Evolutionary conservation across 1,140 invertebrate species (phyloP), one percentile per base, ranked within the genome.

Genomic region (Diabrotica virgifera): DNA sequence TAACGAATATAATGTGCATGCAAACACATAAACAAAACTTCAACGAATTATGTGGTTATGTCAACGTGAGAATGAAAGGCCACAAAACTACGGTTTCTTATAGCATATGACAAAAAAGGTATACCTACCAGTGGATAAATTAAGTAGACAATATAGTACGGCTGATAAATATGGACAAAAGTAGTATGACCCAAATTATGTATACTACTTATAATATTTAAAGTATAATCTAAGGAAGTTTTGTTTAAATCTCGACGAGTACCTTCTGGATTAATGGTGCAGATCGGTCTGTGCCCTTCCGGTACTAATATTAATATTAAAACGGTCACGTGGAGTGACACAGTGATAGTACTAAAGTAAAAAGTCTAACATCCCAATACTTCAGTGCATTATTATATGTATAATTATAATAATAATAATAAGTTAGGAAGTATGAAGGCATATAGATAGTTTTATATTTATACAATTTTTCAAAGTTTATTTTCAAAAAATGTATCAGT

Each of bases 321-420:
- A 77, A 78, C 59, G 68, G 69, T 66, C 74, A 74, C 71, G 52
- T 56, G 66, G 68, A 64, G 70, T 72, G 72, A 66, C 73, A 71
- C 65, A 72, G 74, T 77, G 74, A 76, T 75, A 77, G 75, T 78
- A 77, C 76, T 78, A 78, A 78, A 78, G 76, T 78, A 78, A 78
- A 77, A 78, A 78, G 72, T 78, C 76, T 77, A 78, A 78, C 74
- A 78, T 78, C 74, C 76, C 76, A 78, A 78, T 78, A 78, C 75
- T 78, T 78, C 75, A 78, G 76, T 78, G 76, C 76, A 76, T 75
- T 77, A 76, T 74, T 72, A 76, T 75, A 76, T 59, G 51, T 76
- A 76, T 74, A 68, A 73, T 71, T 74, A 76, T 74, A 67, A 73
- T 70, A 62, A 70, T 70, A 70, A 71, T 74, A 74, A 74, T 75